phyloP scores from a whole-genome alignment of 2,113 vertebrate species.

The Baryphthengus martii region DNA sequence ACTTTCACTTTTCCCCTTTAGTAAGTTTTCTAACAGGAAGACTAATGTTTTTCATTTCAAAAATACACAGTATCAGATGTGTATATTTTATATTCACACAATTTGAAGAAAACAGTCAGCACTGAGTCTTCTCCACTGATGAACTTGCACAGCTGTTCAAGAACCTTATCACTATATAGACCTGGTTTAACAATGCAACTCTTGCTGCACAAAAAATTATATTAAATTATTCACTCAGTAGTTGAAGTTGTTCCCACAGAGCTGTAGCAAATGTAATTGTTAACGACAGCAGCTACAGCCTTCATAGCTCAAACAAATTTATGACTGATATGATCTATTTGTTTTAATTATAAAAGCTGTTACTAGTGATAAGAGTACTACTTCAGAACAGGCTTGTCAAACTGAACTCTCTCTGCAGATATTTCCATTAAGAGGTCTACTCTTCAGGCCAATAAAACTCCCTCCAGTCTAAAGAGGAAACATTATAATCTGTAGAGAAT shows the following conservation, averaged over 20 bases:
- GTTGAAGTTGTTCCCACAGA: background rate
- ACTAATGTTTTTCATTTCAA: background rate
- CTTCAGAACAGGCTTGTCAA: background rate
- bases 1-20: background rate
- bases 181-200: background rate
- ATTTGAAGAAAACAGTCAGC: background rate
- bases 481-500: background rate
- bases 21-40: background rate
- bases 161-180: background rate
- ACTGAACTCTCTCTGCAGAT: background rate
- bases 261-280: background rate
- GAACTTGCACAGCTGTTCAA: background rate
- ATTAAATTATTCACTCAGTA: background rate
- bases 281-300: background rate
- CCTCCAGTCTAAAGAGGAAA: background rate
- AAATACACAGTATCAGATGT: background rate
- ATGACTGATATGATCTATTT: background rate
- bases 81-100: background rate
- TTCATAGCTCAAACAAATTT: background rate
- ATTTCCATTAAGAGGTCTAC: background rate
- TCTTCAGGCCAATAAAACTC: background rate
- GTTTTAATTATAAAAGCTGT: constrained; percentile 16
- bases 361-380: background rate
- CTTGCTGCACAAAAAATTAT: background rate
- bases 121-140: background rate